phyloP scores from a whole-genome alignment of 2,113 vertebrate species.

The Gorsachius goisagi region DNA sequence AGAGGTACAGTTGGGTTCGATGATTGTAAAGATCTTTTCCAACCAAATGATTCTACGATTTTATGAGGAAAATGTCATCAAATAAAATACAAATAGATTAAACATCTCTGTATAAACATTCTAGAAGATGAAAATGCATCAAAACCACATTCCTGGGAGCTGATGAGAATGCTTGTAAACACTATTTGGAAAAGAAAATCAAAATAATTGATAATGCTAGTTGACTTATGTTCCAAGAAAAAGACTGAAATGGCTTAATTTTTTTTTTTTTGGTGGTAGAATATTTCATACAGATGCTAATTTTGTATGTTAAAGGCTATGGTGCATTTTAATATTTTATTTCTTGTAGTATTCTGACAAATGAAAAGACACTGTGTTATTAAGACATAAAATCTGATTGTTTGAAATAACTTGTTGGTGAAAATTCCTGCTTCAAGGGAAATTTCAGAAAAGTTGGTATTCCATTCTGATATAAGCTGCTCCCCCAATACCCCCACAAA shows the following conservation, averaged over 20 bases:
- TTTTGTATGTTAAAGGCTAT: neutral
- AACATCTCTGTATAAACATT: neutral
- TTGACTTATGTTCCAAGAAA: neutral
- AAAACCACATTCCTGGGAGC: neutral
- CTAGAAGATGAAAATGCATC: neutral
- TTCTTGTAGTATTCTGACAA: neutral
- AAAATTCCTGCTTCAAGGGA: neutral
- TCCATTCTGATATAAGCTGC: neutral
- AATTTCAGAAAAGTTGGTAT: neutral
- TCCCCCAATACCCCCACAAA: accelerated
- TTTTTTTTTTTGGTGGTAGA: neutral
- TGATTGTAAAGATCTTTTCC: too few species aligned
- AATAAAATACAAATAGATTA: neutral
- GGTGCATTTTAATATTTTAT: neutral
- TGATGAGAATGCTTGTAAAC: neutral
- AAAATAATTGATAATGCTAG: neutral
- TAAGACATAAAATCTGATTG: neutral
- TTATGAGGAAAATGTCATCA: accelerated
- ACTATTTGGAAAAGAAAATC: neutral
- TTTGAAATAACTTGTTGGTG: neutral
- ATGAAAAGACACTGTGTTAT: neutral
- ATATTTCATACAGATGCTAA: neutral
- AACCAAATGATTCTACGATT: too few species aligned
- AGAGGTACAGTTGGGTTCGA: too few species aligned
- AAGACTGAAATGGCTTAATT: neutral